Evolutionary conservation across 2,113 vertebrate species (phyloP), one percentile per base, ranked within the genome.

Genomic region (Oxygymnocypris stewartii): DNA sequence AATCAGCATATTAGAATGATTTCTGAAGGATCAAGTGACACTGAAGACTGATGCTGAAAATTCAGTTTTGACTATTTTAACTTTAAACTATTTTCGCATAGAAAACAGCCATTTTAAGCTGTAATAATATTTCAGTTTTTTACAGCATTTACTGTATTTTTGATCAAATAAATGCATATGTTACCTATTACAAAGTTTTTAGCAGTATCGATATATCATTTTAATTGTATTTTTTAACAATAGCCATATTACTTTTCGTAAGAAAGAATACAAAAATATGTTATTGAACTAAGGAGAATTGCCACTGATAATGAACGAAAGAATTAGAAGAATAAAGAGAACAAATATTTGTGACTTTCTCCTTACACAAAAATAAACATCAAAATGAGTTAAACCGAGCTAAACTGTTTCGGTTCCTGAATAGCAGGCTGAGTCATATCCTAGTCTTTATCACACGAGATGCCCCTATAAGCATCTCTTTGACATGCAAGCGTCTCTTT

Each of bases 401-500:
- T 76, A 47, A 75, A 75, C n/a, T 5, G 31, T 18, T 54, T 28
- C 75, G 6, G 16, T 49, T 71, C 25, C 28, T 37, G 81, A 71
- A n/a, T 31, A 51, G 44, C 61, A 51, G 80, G 65, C 65, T 71
- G 16, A 11, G 2, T 25, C 18, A 71, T 71, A 82, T 82, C 81
- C 79, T 82, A 65, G 40, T 67, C 14, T 28, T 82, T 67, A 82
- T 28, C 59, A 67, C 59, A 82, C 4, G 57, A 80, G 37, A 80
- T 12, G 1, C 20, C 14, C 40, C n/a, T 11, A 31, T 20, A 67
- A 82, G 63, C 81, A 37, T 76, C 85, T 77, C 77, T 77, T 59
- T 86, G 44, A 79, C 79, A 78, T 85, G 87, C 20, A 47, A 79
- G 47, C 37, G 7, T 20, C 54, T 31, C 42, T 69, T 82, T 82